A percentile compares a stretch with the other conserved stretches of the same genome.
Evolutionary conservation across 2,113 vertebrate species (phyloP).

Genomic region (Leptobrachium leishanense): DNA sequence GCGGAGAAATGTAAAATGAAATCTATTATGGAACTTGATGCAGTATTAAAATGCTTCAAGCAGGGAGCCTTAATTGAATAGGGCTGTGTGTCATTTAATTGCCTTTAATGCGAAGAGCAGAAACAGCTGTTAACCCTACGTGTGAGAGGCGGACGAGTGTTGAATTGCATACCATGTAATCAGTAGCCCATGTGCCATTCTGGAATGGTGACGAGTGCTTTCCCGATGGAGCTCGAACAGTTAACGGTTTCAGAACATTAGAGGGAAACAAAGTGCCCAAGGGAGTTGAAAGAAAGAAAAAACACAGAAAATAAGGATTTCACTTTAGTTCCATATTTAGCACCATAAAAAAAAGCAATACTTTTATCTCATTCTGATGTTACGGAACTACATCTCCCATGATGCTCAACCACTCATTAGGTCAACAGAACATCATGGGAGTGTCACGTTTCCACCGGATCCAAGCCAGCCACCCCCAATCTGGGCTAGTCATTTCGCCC

Average conservation of each 20-base stretch:
- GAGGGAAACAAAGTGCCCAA: not conserved
- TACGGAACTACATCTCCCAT: too few relatives aligned
- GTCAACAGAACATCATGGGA: too few relatives aligned
- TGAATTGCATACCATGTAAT: too few relatives aligned
- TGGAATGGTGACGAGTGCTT: not conserved
- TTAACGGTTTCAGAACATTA: not conserved
- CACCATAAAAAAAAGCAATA: too few relatives aligned
- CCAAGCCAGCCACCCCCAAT: too few relatives aligned
- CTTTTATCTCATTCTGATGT: too few relatives aligned
- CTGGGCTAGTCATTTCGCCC: too few relatives aligned
- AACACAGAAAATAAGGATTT: not conserved
- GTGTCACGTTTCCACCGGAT: too few relatives aligned
- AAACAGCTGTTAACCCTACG: not conserved
- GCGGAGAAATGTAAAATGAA: constrained; percentile 24
- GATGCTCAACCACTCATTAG: too few relatives aligned
- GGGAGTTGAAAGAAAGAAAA: not conserved
- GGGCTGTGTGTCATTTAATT: constrained; percentile 37
- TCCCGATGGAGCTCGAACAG: constrained; percentile 1
- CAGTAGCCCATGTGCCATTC: too few relatives aligned
- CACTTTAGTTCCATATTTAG: too few relatives aligned
- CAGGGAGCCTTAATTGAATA: constrained; percentile 29
- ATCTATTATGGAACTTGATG: constrained; percentile 1
- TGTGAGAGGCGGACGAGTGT: too few relatives aligned
- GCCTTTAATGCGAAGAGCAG: not conserved
- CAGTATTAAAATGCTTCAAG: constrained; percentile 19